Base-by-base conservation (phyloP, 2,113 vertebrate species). In the Prinia subflava region DNA sequence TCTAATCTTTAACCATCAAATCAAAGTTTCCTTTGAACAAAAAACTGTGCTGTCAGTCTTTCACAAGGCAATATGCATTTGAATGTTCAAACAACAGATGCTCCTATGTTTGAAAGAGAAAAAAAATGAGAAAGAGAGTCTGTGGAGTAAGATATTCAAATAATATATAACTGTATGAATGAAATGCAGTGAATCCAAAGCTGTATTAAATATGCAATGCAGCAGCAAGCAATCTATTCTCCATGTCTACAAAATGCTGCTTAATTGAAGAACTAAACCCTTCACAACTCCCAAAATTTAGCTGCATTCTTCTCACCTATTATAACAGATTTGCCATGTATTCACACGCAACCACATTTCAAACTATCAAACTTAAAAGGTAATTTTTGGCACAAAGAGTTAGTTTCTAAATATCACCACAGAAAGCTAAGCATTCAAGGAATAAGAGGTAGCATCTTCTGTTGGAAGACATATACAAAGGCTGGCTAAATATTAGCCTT, bases 261-360 rank as follows among this genome's bases (percentile, higher is more conserved):
- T 42, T 44, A 80, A 44, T 22, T 56, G 37, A 73, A 90, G n/a
- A 85, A 56, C 47, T 19, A 52, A 42, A 13, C 21, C 7, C 4
- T 56, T 30, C 31, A n/a, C n/a, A 79, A 33, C 7, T 50, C 22
- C 16, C 25, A 35, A 64, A 87, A 65, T 10, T 55, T 69, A 71
- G 2, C 4, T 27, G 7, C 7, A 55, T 90, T 79, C 53, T 95
- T 71, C 27, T 31, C 13, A 73, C 11, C 2, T 2, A 0, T 64
- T 80, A 5, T 35, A 50, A 63, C 3, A 35, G 8, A 7, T 10
- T 68, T 19, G 22, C 8, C 20, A 53, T 56, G 25, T 82, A 35
- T 63, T 70, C 18, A 50, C 0, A 1, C 39, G 23, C 0, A 7
- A 35, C 3, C 4, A 25, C 8, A 65, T 69, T 79, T 77, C 21